Evolutionary conservation across 1,140 invertebrate species (phyloP).

Genomic region (Aphaenogaster ashmeadi): DNA sequence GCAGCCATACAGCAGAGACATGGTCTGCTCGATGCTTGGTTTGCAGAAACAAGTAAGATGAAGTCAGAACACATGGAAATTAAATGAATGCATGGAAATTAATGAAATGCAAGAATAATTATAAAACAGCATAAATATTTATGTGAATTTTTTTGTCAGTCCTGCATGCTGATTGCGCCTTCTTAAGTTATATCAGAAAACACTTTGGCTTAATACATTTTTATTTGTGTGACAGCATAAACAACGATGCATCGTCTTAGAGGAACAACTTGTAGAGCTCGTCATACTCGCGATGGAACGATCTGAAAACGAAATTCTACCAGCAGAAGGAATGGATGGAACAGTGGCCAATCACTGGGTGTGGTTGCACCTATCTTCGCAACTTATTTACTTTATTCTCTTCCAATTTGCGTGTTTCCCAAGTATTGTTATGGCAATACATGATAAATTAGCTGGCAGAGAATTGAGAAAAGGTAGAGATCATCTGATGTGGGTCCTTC

Average conservation of each 20-base stretch:
- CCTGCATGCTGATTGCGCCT: neutral
- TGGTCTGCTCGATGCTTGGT: slow-evolving; percentile 98
- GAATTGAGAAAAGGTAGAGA: slow-evolving; percentile 96
- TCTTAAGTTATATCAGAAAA: slow-evolving; percentile 12
- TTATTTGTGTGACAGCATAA: slow-evolving; percentile 90
- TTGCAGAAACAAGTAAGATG: slow-evolving; percentile 93
- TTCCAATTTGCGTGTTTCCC: slow-evolving; percentile 98
- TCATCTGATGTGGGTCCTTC: slow-evolving; percentile 98
- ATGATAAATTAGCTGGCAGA: slow-evolving; percentile 94
- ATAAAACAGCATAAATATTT: neutral
- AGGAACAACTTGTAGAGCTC: slow-evolving; percentile 97
- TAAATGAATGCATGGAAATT: neutral
- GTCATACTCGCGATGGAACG: slow-evolving; percentile 97
- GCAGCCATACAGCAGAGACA: slow-evolving; percentile 98
- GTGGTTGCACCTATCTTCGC: slow-evolving; percentile 97
- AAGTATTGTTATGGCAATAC: slow-evolving; percentile 95
- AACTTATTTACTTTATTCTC: slow-evolving; percentile 98
- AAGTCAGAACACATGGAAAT: neutral
- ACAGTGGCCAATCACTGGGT: slow-evolving; percentile 93
- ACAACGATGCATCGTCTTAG: slow-evolving; percentile 95
- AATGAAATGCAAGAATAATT: neutral
- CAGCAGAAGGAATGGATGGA: slow-evolving; percentile 89
- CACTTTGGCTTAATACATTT: slow-evolving; percentile 46
- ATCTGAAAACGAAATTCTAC: slow-evolving; percentile 90
- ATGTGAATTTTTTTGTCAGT: neutral